A percentile compares a stretch with the other conserved stretches of the same genome.
phyloP scores from a whole-genome alignment of 2,797 vertebrate genomes.

The Hypotaenidia okinawae region DNA sequence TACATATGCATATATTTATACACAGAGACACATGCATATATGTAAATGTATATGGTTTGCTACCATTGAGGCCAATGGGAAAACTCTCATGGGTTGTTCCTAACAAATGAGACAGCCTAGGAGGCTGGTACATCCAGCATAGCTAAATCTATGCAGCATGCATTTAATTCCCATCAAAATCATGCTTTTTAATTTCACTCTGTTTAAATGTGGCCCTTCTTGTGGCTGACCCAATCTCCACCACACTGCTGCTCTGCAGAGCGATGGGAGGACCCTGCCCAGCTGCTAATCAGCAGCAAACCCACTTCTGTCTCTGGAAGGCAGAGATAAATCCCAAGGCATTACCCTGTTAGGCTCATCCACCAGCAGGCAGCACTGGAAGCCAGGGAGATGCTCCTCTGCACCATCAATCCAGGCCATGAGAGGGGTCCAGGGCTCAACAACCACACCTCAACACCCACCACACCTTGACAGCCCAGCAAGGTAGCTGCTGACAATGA shows the following conservation, averaged over 20 bases:
- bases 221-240: fast-evolving
- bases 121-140: not conserved
- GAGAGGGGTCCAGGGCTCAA: fast-evolving
- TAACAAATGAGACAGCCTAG: not conserved
- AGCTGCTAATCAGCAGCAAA: not conserved
- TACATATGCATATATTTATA: not conserved
- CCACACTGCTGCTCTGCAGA: not conserved
- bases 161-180: not conserved
- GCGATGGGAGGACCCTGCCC: not conserved
- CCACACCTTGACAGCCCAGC: not conserved
- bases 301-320: not conserved
- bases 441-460: not conserved
- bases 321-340: not conserved
- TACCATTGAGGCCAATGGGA: not conserved
- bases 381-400: not conserved
- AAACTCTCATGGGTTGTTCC: not conserved
- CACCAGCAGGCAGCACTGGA: not conserved
- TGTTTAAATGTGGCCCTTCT: not conserved
- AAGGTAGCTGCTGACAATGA: fast-evolving
- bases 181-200: not conserved
- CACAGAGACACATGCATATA: fast-evolving
- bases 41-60: not conserved
- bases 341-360: not conserved
- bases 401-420: fast-evolving
- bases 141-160: not conserved